Evolutionary conservation across 2,113 vertebrate species (phyloP).

Genomic region (Limanda limanda): DNA sequence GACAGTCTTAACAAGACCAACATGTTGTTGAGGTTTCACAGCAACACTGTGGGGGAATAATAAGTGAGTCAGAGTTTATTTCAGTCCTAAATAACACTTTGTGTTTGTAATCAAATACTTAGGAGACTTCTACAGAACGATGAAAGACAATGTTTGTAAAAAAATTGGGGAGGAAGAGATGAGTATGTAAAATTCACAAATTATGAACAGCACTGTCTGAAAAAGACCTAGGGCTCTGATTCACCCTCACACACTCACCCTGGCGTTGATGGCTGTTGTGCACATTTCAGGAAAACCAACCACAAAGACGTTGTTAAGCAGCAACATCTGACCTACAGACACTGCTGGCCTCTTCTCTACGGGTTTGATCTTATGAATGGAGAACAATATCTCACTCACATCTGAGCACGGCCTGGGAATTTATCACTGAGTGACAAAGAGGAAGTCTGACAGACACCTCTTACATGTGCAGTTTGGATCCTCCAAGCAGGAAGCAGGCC

Average conservation of each 20-base stretch:
- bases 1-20: constrained; percentile 40
- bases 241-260: constrained; percentile 1
- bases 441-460: constrained; percentile 59
- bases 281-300: constrained; percentile 41
- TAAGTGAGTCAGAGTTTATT: constrained; percentile 34
- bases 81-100: constrained; percentile 16
- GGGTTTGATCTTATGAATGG: constrained; percentile 60
- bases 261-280: constrained; percentile 27
- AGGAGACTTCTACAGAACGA: background rate
- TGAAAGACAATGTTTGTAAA: constrained; percentile 4
- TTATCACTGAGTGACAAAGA: constrained; percentile 52
- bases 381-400: constrained; percentile 48
- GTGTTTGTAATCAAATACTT: constrained; percentile 10
- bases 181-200: background rate
- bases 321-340: constrained; percentile 71
- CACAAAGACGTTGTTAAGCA: constrained; percentile 33
- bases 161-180: background rate
- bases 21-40: constrained; percentile 28
- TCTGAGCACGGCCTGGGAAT: constrained; percentile 45
- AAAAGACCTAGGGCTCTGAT: background rate
- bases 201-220: background rate
- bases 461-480: constrained; percentile 25
- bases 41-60: constrained; percentile 18
- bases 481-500: constrained; percentile 40
- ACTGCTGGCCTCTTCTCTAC: constrained; percentile 9